Percentiles rank a stretch among this genome's conserved stretches.
These are phyloP conservation scores for Epizoanthus ramosus DNA, from an alignment of 92 coral and sea anemone species.

Conservation along the genomic window DNA sequence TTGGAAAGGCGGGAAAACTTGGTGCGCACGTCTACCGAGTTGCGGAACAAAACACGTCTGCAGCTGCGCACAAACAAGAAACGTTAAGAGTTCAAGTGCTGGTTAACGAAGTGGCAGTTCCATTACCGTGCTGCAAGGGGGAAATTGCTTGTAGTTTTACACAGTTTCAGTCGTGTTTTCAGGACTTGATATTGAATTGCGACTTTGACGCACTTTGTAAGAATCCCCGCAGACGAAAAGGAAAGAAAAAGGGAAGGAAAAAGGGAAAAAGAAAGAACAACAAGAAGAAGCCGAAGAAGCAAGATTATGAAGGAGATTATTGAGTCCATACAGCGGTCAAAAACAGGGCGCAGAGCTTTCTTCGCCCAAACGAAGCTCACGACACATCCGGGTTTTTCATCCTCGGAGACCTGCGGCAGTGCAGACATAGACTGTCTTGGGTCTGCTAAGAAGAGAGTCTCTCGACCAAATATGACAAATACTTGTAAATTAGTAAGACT, in stretches of 20 bases:
- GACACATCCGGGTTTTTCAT: too few species aligned
- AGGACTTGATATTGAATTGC: slow-evolving; percentile 61
- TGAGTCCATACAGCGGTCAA: neutral
- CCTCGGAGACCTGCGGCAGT: too few species aligned
- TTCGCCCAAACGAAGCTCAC: too few species aligned
- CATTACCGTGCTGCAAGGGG: slow-evolving; percentile 77
- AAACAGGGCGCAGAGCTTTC: too few species aligned
- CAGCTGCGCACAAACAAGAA: neutral
- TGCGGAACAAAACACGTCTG: neutral
- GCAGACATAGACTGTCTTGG: too few species aligned
- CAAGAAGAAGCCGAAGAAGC: neutral
- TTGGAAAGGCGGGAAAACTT: neutral
- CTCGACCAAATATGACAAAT: too few species aligned
- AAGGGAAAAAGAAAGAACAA: slow-evolving; percentile 16
- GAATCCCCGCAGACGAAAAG: slow-evolving; percentile 5
- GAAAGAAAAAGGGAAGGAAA: slow-evolving; percentile 34
- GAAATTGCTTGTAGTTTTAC: slow-evolving; percentile 58
- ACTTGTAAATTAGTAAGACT: too few species aligned
- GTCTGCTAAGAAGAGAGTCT: too few species aligned
- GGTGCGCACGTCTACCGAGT: neutral
- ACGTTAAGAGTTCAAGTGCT: slow-evolving; percentile 53
- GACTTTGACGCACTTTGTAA: slow-evolving; percentile 68
- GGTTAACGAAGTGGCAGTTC: slow-evolving; percentile 78
- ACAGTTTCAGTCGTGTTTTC: slow-evolving; percentile 57
- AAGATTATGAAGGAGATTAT: neutral